Conservation (phyloP, 2,797 vertebrate species). For the Phalanger gymnotis region DNA sequence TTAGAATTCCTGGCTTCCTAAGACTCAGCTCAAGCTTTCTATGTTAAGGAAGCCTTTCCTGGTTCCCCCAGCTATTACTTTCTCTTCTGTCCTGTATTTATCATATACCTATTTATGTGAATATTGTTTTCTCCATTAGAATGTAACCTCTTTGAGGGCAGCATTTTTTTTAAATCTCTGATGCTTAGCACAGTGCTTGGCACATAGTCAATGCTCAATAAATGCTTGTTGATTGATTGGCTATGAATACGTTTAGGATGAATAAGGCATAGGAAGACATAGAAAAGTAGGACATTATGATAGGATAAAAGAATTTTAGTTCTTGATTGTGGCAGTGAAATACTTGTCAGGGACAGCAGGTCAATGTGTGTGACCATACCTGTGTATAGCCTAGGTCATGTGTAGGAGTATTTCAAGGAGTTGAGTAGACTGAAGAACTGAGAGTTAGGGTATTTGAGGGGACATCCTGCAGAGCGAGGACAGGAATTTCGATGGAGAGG, state of each 20-base stretch:
- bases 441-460: not conserved
- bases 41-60: not conserved
- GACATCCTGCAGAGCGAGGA: not conserved
- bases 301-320: not conserved
- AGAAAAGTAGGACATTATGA: not conserved
- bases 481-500: not conserved
- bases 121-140: constrained; percentile 10
- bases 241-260: not conserved
- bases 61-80: not conserved
- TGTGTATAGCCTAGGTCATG: not conserved
- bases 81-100: not conserved
- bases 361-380: not conserved
- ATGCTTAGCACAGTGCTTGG: not conserved
- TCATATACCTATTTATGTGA: constrained; percentile 21
- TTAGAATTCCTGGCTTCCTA: too few species aligned
- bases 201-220: constrained; percentile 3
- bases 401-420: not conserved
- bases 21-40: not conserved
- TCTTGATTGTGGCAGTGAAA: not conserved
- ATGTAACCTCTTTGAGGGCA: not conserved
- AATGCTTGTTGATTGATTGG: not conserved
- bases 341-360: not conserved
- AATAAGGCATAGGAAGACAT: not conserved
- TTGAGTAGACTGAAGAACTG: not conserved
- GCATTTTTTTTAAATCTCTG: constrained; percentile 22